Conservation (phyloP, 30 jellyfish, hydroid and myxozoan species). For the Aurelia sp. region DNA sequence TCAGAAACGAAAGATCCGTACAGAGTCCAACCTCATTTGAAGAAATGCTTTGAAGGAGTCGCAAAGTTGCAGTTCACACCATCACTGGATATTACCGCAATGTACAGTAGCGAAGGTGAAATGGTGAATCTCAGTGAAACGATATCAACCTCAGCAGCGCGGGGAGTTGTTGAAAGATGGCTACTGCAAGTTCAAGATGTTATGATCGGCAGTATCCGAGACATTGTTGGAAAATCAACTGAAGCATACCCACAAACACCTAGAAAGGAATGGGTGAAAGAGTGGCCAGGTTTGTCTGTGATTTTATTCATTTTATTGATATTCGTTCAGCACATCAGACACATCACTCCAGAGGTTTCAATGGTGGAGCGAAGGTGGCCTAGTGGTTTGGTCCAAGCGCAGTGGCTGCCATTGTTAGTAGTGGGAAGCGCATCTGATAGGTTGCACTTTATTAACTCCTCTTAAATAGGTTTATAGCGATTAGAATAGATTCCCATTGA, state of each 20-base stretch:
- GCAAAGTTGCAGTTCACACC: constrained; percentile 98
- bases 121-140: constrained; percentile 89
- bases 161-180: constrained; percentile 99
- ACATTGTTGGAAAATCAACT: constrained; percentile 88
- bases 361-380: no score
- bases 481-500: no score
- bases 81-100: constrained; percentile 86
- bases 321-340: constrained; percentile 40
- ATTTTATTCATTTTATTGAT: no score
- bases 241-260: constrained; percentile 96
- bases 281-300: constrained; percentile 75
- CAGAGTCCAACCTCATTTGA: constrained; percentile 98
- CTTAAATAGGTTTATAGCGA: no score
- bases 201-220: constrained; percentile 92
- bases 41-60: constrained; percentile 97
- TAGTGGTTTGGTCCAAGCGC: no score
- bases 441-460: no score
- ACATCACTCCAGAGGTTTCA: not conserved
- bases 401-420: no score
- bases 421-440: no score
- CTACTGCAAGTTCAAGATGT: constrained; percentile 95
- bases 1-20: constrained; percentile 97
- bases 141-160: constrained; percentile 93
- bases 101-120: constrained; percentile 98
- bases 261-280: constrained; percentile 96